A percentile compares a stretch with the other conserved stretches of the same genome.
These are phyloP conservation scores for Holothuria leucospilota DNA, from an alignment of 53 echinoderm and acorn worm species.

Conservation along the genomic window DNA sequence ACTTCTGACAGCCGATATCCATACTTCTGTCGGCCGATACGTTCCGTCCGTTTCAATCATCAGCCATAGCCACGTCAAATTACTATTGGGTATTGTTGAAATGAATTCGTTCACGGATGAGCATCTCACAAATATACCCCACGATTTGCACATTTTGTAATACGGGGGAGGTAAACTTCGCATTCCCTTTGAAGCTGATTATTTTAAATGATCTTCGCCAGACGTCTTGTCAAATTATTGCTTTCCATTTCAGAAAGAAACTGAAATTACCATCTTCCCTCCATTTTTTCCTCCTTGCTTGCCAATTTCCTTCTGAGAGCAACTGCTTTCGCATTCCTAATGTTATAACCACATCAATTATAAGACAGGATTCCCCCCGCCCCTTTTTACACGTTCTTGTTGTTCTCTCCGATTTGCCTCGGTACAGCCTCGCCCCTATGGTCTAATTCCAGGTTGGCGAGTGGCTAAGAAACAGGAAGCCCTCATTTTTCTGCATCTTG, in stretches of 20 bases:
- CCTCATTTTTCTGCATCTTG: constrained; percentile 24
- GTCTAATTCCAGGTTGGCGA: constrained; percentile 4
- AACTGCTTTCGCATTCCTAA: neutral
- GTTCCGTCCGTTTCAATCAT: constrained; percentile 16
- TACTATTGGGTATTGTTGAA: constrained; percentile 11
- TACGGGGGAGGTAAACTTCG: constrained; percentile 27
- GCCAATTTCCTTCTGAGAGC: neutral
- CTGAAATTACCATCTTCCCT: neutral
- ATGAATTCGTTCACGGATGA: constrained; percentile 16
- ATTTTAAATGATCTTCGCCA: constrained; percentile 18
- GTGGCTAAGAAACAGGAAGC: neutral
- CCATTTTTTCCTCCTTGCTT: neutral
- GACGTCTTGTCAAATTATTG: neutral
- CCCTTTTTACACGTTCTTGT: neutral
- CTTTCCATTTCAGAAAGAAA: constrained; percentile 12
- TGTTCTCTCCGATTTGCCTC: neutral
- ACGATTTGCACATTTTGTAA: constrained; percentile 33
- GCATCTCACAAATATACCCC: constrained; percentile 14
- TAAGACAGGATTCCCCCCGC: constrained; percentile 6
- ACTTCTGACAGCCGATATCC: constrained; percentile 23
- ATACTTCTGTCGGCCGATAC: constrained; percentile 2
- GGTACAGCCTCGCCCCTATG: neutral
- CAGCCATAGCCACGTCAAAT: neutral
- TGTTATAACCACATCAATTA: constrained; percentile 17
- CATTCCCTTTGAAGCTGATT: neutral